Evolutionary conservation across 2,797 vertebrate genomes (phyloP), one percentile per base, ranked within the genome.

Genomic region (Hemitrygon akajei): DNA sequence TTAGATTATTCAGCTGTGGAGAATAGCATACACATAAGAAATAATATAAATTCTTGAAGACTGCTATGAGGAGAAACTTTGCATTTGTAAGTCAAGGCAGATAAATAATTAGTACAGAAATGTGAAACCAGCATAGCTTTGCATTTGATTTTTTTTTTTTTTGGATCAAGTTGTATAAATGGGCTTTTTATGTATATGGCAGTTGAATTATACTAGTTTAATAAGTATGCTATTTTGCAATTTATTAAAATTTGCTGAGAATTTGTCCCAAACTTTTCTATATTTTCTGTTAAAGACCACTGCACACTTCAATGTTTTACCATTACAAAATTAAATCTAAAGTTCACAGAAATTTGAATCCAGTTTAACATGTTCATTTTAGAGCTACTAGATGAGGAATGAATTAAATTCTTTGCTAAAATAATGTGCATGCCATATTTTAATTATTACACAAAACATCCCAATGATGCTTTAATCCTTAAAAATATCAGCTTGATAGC

Each of bases 1-100:
- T 99, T 94, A 99, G 96, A 96, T 99, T 99, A 97, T 97, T 99
- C 96, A 98, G 96, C 99, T 99, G 95, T 94, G 95, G n/a, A 95
- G 40, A 96, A 75, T 60, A 93, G 95, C 81, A 12, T 76, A 75
- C 27, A n/a, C 11, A 27, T 25, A 25, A 47, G 6, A 5, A 56
- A 75, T 93, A 47, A 7, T 30, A 89, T 56, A 75, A 30, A 75
- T 30, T 9, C 56, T n/a, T 58, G 40, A 66, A 93, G 18, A 37
- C 93, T 93, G 14, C 58, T n/a, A 25, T 81, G 20, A 66, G 7
- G 86, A 66, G 30, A 89, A 66, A 89, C n/a, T 9, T 66, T 34
- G 66, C 5, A 7, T 16, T 87, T 27, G 2, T 27, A 56, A 16
- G 58, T 86, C 84, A 16, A 11, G 58, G 30, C 84, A 37, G 60